Evolutionary conservation across 2,113 vertebrate species (phyloP), one percentile per base, ranked within the genome.

Genomic region (Pagrus major): DNA sequence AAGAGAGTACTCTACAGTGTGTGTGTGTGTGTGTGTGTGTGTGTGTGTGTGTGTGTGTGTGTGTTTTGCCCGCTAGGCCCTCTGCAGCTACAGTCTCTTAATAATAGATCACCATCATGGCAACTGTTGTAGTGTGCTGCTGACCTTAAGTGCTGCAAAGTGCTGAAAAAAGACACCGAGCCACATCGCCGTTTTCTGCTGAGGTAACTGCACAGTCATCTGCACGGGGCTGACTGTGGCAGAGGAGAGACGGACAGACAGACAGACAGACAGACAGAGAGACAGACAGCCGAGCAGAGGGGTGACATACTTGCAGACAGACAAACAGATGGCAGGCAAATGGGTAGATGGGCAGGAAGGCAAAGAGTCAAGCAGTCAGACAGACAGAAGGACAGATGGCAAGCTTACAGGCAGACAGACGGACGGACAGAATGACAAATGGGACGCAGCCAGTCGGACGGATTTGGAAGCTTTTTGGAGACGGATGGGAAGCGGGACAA

Each of bases 251-350:
- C 55, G n/a, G n/a, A 37, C n/a, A 63, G 73, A 61, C 23, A n/a
- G 70, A 46, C 4, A 76, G 81, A 37, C 37, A n/a, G n/a, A n/a
- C n/a, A 25, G 65, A 42, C 21, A 61, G 44, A 21, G 10, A 71
- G 79, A 79, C 69, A 76, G 71, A 56, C 64, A 74, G 44, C 29
- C 59, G 59, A 68, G 69, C 77, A 76, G 73, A 77, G 76, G 73
- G 80, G 47, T 39, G 69, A 78, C 84, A 85, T 74, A 81, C 68
- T 83, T 80, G 86, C 83, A 89, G 86, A 90, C 85, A 89, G 81
- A 82, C 70, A 86, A 86, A 88, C 89, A 89, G 86, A 90, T 87
- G 84, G 89, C 83, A 56, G 75, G 82, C 89, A 89, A 88, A 89
- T 84, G 80, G 83, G 68, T 58, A 78, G 79, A 87, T 4, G 68